Evolutionary conservation across 1,140 invertebrate species (phyloP), one percentile per base, ranked within the genome.

Genomic region (Yoshiicerus persimilis): DNA sequence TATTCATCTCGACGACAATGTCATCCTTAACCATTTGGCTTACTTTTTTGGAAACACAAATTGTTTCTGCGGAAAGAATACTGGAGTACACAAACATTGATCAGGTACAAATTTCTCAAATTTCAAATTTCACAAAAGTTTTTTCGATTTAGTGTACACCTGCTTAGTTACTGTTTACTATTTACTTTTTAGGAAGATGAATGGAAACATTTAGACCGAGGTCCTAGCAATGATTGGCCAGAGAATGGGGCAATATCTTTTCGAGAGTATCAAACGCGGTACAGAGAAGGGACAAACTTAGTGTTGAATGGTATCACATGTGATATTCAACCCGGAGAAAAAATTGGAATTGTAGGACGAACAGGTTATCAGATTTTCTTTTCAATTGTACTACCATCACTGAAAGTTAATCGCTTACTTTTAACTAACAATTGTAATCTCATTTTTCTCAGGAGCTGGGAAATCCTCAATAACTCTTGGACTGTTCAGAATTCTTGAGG

Each of bases 31-130:
- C 95, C 20, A 91, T 94, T 64, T 94, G 94, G 93, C 94, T 94
- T 9, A 93, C 93, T 85, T 94, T 95, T 88, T 90, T 95, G 70
- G 95, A 95, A 91, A 94, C 94, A 0, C 95, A 95, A 91, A 95
- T 95, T 86, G 95, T 95, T 9, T 93, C 94, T 86, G 94, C 95
- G 23, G 95, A 95, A 91, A 92, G 95, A 91, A 93, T 95, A 9
- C 93, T 93, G 86, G 95, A 95, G 9, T 96, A 96, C 96, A 94
- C 95, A 75, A 93, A 70, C 1, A 34, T 47, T 1, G 41, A 75
- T 30, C 23, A 70, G 5, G 84, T 25, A 27, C 93, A 93, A 93
- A 93, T 23, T 3, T 25, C 2, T 32, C n/a, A 8, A 10, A 8
- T 8, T 8, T 41, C 6, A 41, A 41, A 41, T 41, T 41, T 47